Conservation (phyloP, 2,888 invertebrate species). For the Eupithecia subumbrata region DNA sequence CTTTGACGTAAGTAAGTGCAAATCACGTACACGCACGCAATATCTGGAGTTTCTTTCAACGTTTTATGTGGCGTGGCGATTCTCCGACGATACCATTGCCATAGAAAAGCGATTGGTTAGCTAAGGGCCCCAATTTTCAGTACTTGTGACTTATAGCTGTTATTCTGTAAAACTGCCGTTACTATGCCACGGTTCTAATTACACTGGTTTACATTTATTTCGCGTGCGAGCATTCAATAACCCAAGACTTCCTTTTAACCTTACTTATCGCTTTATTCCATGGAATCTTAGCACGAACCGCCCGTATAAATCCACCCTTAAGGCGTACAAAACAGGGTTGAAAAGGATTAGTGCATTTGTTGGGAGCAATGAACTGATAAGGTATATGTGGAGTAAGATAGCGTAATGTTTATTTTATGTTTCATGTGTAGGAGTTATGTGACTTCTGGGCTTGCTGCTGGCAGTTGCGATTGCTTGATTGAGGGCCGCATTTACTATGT, state of each 20-base stretch:
- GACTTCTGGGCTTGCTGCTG: slow-evolving; percentile 5
- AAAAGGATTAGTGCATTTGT: slow-evolving; percentile 19
- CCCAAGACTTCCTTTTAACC: slow-evolving; percentile 41
- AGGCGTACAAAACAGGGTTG: slow-evolving; percentile 19
- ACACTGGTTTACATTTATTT: slow-evolving; percentile 39
- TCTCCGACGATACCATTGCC: too few relatives aligned
- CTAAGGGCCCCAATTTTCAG: too few relatives aligned
- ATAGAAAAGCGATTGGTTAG: too few relatives aligned
- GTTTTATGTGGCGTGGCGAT: too few relatives aligned
- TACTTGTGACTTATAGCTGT: too few relatives aligned
- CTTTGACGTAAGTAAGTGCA: too few relatives aligned
- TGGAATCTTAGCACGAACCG: slow-evolving; percentile 39
- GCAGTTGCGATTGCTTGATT: slow-evolving; percentile 6
- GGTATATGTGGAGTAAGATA: slow-evolving; percentile 38
- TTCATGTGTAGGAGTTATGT: slow-evolving; percentile 15
- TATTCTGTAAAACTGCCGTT: not conserved
- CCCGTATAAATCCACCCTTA: slow-evolving; percentile 21
- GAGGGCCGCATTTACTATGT: not conserved
- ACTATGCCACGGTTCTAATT: slow-evolving; percentile 33
- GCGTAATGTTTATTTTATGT: slow-evolving; percentile 19
- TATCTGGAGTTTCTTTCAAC: too few relatives aligned
- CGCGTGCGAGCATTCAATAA: slow-evolving; percentile 47
- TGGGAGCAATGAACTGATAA: slow-evolving; percentile 40
- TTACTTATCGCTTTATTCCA: slow-evolving; percentile 43
- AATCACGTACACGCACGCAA: too few relatives aligned